Evolutionary conservation across 2,888 invertebrate species (phyloP), one percentile per base, ranked within the genome.

Genomic region (Agriopis aurantiaria): DNA sequence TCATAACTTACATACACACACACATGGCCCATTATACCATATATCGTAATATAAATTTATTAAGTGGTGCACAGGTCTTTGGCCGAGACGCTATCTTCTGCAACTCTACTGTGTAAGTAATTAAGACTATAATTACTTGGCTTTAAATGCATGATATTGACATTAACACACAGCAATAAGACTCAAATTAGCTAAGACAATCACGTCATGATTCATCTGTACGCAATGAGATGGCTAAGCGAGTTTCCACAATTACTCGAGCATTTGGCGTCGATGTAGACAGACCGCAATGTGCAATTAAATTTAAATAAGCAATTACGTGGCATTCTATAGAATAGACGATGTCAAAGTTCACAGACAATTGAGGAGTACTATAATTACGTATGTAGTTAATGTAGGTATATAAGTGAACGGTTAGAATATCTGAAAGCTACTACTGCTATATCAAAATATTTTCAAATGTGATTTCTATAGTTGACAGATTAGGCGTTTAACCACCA

Each of bases 281-380:
- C 65, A 69, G 69, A 61, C 69, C 61, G 69, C 76, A 71, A 70
- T 65, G 55, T 66, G 73, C 76, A 75, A 76, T 76, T 71, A 72
- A 62, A 68, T 68, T 69, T 62, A 67, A 76, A 73, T 72, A 66
- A 49, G 66, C 65, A 64, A 65, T 72, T 68, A 68, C 65, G 48
- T 17, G 67, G 64, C n/a, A 53, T 65, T 65, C 64, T 56, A 55
- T 23, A 10, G 62, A 53, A 51, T 23, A 33, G 45, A 33, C n/a
- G 52, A 62, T 49, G 61, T 12, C 12, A 60, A 57, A 66, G 72
- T 56, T 67, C 65, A 40, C 58, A 63, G 63, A 60, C 59, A 71
- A 70, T 52, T 53, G 51, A 23, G 46, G 41, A 48, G 57, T 55
- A 53, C 10, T 6, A 48, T 48, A 46, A 46, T 46, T 46, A 48